Percentiles rank a stretch among this genome's conserved stretches.
These are phyloP conservation scores for Drosophila sp. DNA, from an alignment of 1,140 invertebrate species.

Conservation along the genomic window DNA sequence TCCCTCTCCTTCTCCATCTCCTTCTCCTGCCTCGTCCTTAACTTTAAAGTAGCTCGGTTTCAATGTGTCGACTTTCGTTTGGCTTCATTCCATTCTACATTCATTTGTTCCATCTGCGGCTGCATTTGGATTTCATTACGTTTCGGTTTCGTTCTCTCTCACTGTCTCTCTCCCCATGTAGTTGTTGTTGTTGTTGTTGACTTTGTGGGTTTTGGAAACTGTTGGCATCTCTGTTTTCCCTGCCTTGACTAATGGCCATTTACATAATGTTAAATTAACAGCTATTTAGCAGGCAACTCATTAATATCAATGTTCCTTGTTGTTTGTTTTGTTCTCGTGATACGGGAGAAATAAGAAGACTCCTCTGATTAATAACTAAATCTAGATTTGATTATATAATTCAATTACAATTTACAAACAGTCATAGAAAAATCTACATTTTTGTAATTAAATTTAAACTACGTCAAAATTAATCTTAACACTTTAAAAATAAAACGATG, in stretches of 20 bases:
- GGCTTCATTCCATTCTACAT: conserved; percentile 45
- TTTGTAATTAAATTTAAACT: no score
- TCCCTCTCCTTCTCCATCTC: conserved; percentile 10
- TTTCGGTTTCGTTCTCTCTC: conserved; percentile 36
- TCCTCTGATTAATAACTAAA: no score
- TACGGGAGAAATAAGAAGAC: background rate
- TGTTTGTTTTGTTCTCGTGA: background rate
- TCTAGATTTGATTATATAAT: no score
- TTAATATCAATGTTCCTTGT: conserved; percentile 58
- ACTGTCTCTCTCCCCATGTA: conserved; percentile 3
- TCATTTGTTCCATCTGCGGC: conserved; percentile 17
- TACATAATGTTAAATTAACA: conserved; percentile 47
- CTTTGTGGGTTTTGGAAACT: conserved; percentile 16
- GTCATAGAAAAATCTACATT: no score
- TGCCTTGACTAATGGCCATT: conserved; percentile 65
- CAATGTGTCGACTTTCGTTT: conserved; percentile 73
- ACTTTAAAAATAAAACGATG: no score
- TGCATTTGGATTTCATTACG: conserved; percentile 48
- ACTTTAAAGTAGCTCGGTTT: conserved; percentile 41
- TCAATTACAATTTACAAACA: no score
- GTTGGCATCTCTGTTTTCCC: conserved; percentile 1
- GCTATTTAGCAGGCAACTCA: conserved; percentile 59
- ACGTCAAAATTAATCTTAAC: no score
- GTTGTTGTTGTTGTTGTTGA: conserved; percentile 25
- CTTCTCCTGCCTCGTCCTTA: conserved; percentile 9